Evolutionary conservation across 2,888 invertebrate genomes (phyloP).

Genomic region (Andrena flavipes): DNA sequence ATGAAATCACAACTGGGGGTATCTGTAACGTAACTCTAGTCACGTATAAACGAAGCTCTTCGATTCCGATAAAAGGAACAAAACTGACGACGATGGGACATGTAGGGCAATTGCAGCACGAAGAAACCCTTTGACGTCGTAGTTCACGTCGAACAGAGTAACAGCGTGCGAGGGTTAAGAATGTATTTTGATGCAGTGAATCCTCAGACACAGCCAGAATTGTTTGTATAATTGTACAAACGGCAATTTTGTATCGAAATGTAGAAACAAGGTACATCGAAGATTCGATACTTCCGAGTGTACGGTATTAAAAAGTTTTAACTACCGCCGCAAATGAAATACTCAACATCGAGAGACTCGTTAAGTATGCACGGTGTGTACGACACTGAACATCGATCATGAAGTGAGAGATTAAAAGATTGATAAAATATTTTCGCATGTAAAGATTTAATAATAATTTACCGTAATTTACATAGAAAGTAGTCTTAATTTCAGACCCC

Average conservation of each 20-base stretch:
- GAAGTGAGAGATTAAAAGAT: no score
- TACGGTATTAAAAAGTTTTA: no score
- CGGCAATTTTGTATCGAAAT: neutral
- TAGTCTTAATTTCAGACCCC: no score
- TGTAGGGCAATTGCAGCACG: neutral
- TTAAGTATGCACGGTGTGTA: no score
- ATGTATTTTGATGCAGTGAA: neutral
- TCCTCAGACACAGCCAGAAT: no score
- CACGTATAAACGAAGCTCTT: conserved; percentile 50
- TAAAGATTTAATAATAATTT: no score
- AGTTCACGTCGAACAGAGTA: neutral
- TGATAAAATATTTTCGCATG: no score
- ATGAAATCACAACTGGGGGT: conserved; percentile 37
- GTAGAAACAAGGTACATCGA: no score
- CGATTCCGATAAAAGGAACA: conserved; percentile 32
- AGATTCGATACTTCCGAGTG: no score
- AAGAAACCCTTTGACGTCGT: conserved; percentile 1
- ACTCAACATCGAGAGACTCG: no score
- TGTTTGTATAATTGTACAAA: neutral
- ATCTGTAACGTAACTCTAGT: conserved; percentile 33
- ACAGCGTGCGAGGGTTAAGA: neutral
- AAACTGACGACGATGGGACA: neutral
- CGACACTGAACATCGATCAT: neutral
- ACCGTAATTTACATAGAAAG: no score
- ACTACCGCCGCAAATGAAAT: no score